phyloP scores from a whole-genome alignment of 2,888 invertebrate species.

The Leptodirus hochenwartii region DNA sequence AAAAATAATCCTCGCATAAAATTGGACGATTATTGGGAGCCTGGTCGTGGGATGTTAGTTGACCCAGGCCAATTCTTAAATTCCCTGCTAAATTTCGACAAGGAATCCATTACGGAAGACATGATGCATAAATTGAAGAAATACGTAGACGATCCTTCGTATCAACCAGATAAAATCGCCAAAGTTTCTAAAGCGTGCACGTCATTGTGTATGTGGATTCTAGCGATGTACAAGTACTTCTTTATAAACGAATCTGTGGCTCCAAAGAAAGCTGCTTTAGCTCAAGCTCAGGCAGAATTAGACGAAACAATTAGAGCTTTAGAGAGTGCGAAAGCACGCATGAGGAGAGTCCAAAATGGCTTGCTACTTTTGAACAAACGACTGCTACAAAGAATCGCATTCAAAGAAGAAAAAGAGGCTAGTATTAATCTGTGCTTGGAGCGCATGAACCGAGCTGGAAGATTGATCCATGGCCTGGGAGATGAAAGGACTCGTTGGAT shows the following conservation, averaged over 20 bases:
- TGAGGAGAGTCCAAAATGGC: constrained; percentile 60
- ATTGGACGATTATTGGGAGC: constrained; percentile 78
- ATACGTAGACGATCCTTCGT: constrained; percentile 59
- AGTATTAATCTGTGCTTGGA: constrained; percentile 60
- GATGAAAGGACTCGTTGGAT: constrained; percentile 48
- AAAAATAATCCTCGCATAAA: constrained; percentile 51
- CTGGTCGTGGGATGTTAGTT: constrained; percentile 61
- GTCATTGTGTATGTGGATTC: constrained; percentile 75
- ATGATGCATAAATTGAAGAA: constrained; percentile 66
- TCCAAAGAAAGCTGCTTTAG: constrained; percentile 75
- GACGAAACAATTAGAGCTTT: constrained; percentile 44
- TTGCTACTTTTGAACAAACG: constrained; percentile 55
- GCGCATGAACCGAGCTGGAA: constrained; percentile 59
- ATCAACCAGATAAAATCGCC: constrained; percentile 60
- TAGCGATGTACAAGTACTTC: constrained; percentile 87
- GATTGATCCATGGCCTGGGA: constrained; percentile 32
- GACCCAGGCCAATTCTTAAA: constrained; percentile 72
- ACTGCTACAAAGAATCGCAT: constrained; percentile 52
- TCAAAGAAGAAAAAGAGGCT: constrained; percentile 50
- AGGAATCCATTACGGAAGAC: constrained; percentile 63
- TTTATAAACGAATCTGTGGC: constrained; percentile 66
- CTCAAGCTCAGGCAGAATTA: constrained; percentile 50
- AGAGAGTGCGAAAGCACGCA: constrained; percentile 54
- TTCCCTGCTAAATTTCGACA: constrained; percentile 71
- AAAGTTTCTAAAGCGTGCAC: constrained; percentile 65